Evolutionary conservation across 2,797 vertebrate genomes (phyloP), one percentile per base, ranked within the genome.

Genomic region (Benthosema pterotum): DNA sequence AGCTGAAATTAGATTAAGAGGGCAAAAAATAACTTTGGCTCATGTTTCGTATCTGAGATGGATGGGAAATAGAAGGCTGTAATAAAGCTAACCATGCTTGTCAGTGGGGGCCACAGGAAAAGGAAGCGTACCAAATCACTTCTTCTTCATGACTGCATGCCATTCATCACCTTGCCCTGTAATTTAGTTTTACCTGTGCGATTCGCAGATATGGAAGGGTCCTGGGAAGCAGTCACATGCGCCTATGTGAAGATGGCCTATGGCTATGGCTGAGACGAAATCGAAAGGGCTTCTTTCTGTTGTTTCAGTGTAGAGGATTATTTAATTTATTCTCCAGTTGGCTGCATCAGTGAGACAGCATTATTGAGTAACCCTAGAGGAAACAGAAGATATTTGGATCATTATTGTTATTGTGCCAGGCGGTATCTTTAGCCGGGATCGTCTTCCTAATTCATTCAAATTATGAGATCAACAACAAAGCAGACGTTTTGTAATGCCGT

Each of bases 151-250:
- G 51, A 17, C 22, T 42, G 8, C 42, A 22, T 32, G 51, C 5
- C 50, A 43, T 62, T 63, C 47, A 32, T 57, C 11, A 62, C 12
- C 17, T 64, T 52, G 46, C 16, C 17, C 25, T 52, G 42, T 28
- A 32, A 16, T 52, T 57, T 43, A 18, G 22, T 13, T 12, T 42
- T 42, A 50, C 25, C 28, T 45, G 22, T 16, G 0, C 14, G 32
- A 38, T 9, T 38, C 32, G 32, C 32, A 38, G 7, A 38, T 11
- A 38, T 38, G 32, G 32, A 38, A 38, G 32, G 32, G 32, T 38
- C 32, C 11, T 38, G 5, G 7, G 32, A 38, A 11, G 11, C 32
- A 38, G 32, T 38, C 32, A 38, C 32, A 38, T 11, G 32, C 8
- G 32, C 32, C 32, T 38, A 38, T 38, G 8, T 38, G 8, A 38